These are phyloP conservation scores for Bradypus variegatus DNA, from an alignment of 2,797 vertebrate genomes.

Conservation along the genomic window DNA sequence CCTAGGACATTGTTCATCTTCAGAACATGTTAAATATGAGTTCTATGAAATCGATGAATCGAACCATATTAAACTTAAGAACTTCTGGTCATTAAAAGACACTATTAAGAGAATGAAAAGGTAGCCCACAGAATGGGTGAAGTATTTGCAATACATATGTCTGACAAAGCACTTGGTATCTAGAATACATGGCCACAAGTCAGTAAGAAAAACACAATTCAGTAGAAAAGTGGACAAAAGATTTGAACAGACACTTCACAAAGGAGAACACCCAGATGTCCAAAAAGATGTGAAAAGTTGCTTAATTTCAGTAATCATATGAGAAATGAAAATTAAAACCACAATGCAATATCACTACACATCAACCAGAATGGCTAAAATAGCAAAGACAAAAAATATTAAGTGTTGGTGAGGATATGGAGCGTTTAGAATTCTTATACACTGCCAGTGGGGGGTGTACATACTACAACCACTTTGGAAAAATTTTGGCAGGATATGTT, in stretches of 20 bases:
- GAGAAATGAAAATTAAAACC: conserved; percentile 8
- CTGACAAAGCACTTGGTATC: not conserved
- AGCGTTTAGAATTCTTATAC: too few relatives aligned
- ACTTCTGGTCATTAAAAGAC: not conserved
- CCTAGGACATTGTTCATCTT: not conserved
- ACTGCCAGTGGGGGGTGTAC: too few relatives aligned
- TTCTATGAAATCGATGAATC: not conserved
- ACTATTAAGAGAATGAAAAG: conserved; percentile 8
- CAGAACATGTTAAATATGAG: not conserved
- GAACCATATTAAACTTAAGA: not conserved
- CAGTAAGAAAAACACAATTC: not conserved
- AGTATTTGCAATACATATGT: not conserved
- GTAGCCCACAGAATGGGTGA: not conserved
- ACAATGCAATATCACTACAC: not conserved
- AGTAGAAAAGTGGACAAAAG: not conserved
- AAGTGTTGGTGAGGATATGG: too few relatives aligned
- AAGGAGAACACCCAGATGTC: not conserved
- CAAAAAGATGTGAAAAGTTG: not conserved
- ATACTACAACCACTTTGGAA: not conserved
- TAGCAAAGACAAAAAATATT: too few relatives aligned
- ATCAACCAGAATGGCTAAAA: too few relatives aligned
- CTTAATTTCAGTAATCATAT: not conserved
- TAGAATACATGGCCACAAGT: not conserved
- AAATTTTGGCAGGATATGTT: not conserved
- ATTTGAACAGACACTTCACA: not conserved